Conservation (phyloP, 2,797 vertebrate genomes). For the Antrozous pallidus region DNA sequence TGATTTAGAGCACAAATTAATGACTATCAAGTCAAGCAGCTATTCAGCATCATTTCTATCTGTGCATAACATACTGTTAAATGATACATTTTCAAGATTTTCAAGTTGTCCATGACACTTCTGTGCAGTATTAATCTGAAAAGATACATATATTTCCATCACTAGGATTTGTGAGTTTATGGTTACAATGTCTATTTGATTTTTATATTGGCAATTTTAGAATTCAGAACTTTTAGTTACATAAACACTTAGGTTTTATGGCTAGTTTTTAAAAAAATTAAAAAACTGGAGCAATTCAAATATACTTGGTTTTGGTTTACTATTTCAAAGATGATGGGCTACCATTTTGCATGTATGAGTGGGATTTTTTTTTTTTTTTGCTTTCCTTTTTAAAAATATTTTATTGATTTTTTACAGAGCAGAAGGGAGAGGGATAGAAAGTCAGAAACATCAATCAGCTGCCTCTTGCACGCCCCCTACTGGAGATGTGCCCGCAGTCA, state of each 20-base stretch:
- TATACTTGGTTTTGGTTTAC: neutral
- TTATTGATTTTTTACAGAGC: too few species aligned
- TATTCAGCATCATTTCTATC: neutral
- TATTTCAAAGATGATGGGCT: neutral
- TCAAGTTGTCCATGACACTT: neutral
- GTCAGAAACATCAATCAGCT: too few species aligned
- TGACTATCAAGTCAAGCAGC: neutral
- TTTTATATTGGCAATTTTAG: neutral
- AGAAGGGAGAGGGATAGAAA: too few species aligned
- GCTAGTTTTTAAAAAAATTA: conserved; percentile 21
- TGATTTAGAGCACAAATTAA: neutral
- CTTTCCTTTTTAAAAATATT: too few species aligned
- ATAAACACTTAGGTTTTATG: neutral
- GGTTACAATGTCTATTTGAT: neutral
- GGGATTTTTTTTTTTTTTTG: neutral
- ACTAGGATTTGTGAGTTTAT: neutral
- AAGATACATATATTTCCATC: neutral
- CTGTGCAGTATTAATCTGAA: neutral
- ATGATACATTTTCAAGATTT: neutral
- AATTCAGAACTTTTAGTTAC: conserved; percentile 17
- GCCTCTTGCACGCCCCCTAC: too few species aligned
- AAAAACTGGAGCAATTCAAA: neutral
- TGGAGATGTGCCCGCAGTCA: too few species aligned
- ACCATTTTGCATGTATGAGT: neutral
- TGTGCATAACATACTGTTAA: neutral